These are phyloP conservation scores for Smithornis capensis DNA, from an alignment of 2,113 vertebrate species.

Conservation along the genomic window DNA sequence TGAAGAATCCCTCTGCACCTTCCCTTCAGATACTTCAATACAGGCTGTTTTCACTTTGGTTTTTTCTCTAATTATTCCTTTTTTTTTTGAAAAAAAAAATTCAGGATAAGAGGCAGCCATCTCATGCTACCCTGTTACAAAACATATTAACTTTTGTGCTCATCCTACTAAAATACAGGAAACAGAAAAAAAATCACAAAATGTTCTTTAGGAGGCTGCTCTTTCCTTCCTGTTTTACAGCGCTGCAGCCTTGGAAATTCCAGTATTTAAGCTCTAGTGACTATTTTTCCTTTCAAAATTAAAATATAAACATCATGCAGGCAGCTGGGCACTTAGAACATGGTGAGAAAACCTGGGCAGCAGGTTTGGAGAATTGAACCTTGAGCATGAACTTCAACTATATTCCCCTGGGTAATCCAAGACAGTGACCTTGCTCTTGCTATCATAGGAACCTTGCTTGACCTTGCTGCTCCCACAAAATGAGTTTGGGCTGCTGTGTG, in stretches of 20 bases:
- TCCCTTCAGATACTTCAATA: background rate
- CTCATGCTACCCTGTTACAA: background rate
- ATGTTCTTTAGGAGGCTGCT: background rate
- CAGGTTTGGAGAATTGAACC: background rate
- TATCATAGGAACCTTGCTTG: background rate
- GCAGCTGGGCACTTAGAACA: background rate
- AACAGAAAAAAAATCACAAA: background rate
- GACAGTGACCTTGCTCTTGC: background rate
- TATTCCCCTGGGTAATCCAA: background rate
- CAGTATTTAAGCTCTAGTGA: background rate
- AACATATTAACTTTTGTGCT: background rate
- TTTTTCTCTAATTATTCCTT: background rate
- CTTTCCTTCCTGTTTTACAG: background rate
- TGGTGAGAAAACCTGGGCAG: background rate
- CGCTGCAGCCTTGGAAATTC: background rate
- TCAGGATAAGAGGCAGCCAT: background rate
- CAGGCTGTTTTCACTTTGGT: background rate
- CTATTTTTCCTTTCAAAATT: background rate
- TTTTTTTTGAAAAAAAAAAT: background rate
- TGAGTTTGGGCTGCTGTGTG: background rate
- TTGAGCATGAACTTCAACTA: background rate
- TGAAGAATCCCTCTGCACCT: background rate
- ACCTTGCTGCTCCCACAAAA: slow-evolving; percentile 8
- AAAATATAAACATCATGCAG: background rate
- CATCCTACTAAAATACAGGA: background rate